Conservation (phyloP, 2,888 invertebrate species). For the Spialia ferax region DNA sequence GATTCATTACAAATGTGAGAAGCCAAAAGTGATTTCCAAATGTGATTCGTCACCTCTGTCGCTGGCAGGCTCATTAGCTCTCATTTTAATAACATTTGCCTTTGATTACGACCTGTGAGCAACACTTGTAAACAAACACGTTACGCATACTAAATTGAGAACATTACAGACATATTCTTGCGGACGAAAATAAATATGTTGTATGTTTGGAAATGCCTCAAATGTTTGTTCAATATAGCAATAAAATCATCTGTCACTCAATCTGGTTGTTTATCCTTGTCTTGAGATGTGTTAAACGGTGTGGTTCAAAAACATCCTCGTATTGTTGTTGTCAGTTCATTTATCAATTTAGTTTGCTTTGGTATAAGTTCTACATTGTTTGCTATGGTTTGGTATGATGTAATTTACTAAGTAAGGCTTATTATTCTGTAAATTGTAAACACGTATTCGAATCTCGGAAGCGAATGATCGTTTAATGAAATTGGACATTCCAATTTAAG, state of each 20-base stretch:
- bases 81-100: neutral
- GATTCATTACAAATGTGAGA: neutral
- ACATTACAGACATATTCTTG: neutral
- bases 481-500: too few species aligned
- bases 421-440: too few species aligned
- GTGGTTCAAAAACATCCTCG: neutral
- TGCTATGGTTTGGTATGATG: too few species aligned
- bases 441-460: too few species aligned
- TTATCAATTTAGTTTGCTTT: too few species aligned
- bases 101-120: neutral
- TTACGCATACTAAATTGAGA: slow-evolving; percentile 1
- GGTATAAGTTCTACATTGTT: too few species aligned
- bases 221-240: neutral
- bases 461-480: too few species aligned
- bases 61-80: neutral
- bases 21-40: neutral
- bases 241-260: neutral
- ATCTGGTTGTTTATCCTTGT: neutral
- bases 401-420: too few species aligned
- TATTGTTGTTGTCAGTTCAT: neutral
- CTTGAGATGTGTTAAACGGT: neutral
- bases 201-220: neutral
- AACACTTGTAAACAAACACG: neutral
- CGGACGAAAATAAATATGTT: neutral
- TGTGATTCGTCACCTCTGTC: neutral